Percentiles rank a stretch among this genome's conserved stretches.
Evolutionary conservation across 2,797 vertebrate genomes (phyloP).

Genomic region (Tadarida brasiliensis): DNA sequence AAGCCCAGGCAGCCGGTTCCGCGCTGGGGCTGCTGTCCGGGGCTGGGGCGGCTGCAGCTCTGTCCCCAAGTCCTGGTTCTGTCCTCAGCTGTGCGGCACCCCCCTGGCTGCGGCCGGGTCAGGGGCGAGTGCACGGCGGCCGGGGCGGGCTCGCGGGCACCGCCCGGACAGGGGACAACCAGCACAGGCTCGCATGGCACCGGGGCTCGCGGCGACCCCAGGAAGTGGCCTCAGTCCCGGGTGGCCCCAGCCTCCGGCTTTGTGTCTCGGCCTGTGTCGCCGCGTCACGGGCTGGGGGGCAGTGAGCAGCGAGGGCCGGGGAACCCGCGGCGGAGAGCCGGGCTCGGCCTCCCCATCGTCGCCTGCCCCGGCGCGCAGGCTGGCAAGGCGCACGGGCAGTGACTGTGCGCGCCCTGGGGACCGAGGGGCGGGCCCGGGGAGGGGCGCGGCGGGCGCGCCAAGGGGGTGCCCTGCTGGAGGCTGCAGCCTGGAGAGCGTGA

Average conservation of each 20-base stretch:
- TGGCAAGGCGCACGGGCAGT: neutral
- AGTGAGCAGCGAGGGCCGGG: neutral
- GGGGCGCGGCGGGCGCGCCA: slow-evolving; percentile 18
- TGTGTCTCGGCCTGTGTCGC: slow-evolving; percentile 56
- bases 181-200: neutral
- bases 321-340: neutral
- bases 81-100: slow-evolving; percentile 51
- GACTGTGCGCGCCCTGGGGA: slow-evolving; percentile 6
- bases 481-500: neutral
- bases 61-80: neutral
- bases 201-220: neutral
- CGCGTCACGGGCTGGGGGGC: slow-evolving; percentile 61
- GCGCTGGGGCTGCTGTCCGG: neutral
- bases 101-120: slow-evolving; percentile 68
- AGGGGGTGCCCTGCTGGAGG: neutral
- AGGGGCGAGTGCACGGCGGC: neutral
- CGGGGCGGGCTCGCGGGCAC: neutral
- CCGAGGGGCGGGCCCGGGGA: slow-evolving; percentile 43
- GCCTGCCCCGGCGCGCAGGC: slow-evolving; percentile 23
- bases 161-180: neutral
- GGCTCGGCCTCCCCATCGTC: slow-evolving; percentile 33
- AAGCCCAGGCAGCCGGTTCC: neutral
- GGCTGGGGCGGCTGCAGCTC: neutral
- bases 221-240: neutral
- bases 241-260: slow-evolving; percentile 30